These are phyloP conservation scores for Drosophila parthenogenetica DNA, from an alignment of 2,888 invertebrate species.

Conservation along the genomic window DNA sequence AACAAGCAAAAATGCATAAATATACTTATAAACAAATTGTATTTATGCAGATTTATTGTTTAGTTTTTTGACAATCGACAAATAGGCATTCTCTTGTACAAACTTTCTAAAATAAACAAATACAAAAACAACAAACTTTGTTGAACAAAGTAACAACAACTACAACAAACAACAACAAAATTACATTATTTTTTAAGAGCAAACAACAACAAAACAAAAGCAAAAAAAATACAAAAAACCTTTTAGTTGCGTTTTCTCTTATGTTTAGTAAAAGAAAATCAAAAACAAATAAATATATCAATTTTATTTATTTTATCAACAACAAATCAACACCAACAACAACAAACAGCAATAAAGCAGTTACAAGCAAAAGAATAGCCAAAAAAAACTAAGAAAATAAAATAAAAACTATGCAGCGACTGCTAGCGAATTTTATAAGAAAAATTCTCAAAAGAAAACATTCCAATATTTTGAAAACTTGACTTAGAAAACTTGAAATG, in stretches of 20 bases:
- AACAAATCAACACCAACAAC: constrained; percentile 14
- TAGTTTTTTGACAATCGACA: constrained; percentile 86
- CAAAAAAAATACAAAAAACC: constrained; percentile 17
- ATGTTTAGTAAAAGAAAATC: constrained; percentile 16
- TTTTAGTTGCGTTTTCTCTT: constrained; percentile 42
- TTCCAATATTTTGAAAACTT: constrained; percentile 40
- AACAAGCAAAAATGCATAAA: constrained; percentile 53
- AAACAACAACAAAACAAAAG: constrained; percentile 24
- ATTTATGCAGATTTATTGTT: constrained; percentile 78
- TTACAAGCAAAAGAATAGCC: constrained; percentile 41
- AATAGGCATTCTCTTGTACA: constrained; percentile 85
- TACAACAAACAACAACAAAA: constrained; percentile 41
- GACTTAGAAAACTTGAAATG: constrained; percentile 37
- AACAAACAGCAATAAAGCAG: constrained; percentile 23
- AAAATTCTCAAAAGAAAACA: constrained; percentile 33
- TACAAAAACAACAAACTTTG: constrained; percentile 47
- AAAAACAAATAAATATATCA: constrained; percentile 1
- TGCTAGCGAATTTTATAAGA: constrained; percentile 33
- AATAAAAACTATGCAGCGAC: constrained; percentile 34
- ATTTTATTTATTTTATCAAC: constrained; percentile 31
- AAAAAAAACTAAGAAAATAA: constrained; percentile 7
- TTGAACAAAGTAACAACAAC: constrained; percentile 40
- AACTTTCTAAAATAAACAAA: constrained; percentile 64
- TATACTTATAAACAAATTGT: constrained; percentile 23
- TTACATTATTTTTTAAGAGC: constrained; percentile 56